Evolutionary conservation across 2,797 vertebrate species (phyloP), one percentile per base, ranked within the genome.

Genomic region (Merluccius polli): DNA sequence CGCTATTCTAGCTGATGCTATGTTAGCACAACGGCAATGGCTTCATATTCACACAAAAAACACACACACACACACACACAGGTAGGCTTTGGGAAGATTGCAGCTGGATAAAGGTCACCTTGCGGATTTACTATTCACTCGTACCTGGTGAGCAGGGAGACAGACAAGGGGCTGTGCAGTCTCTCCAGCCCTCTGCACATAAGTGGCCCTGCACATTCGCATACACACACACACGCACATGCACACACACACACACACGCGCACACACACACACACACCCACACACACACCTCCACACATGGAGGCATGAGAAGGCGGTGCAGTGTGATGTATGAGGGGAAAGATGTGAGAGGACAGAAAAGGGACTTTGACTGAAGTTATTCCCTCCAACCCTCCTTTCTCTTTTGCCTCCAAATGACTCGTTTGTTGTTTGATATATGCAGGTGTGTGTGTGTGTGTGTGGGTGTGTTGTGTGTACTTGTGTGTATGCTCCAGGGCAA

Each of bases 251-350:
- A 73, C 76, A 72, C 78, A 68, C 70, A 65, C 79, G 82, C 78
- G 65, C 81, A 81, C 83, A 76, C 68, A 52, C 35, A 29, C 36
- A 52, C 44, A 63, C 44, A 24, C 71, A 48, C 38, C 31, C 71
- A 72, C 72, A 29, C 63, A 73, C 69, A 75, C 44, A 18, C 44
- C 3, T 4, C 18, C 4, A 52, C 44, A 52, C 44, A 21, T 11
- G 1, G 30, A 9, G 35, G 13, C 30, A 1, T 85, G 79, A 81
- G 79, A 86, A 85, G 81, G 79, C 77, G 77, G 80, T 87, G 79
- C 79, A 84, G 88, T 84, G 92, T 96, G 96, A 97, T 97, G 95
- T 94, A 96, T 95, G 95, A 93, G 94, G 88, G 83, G 87, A 84
- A 88, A 93, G 91, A 96, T 95, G 91, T 79, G 75, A 95, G 92